Evolutionary conservation across 2,888 invertebrate genomes (phyloP), one percentile per base, ranked within the genome.

Genomic region (Chymomyza caudatula): DNA sequence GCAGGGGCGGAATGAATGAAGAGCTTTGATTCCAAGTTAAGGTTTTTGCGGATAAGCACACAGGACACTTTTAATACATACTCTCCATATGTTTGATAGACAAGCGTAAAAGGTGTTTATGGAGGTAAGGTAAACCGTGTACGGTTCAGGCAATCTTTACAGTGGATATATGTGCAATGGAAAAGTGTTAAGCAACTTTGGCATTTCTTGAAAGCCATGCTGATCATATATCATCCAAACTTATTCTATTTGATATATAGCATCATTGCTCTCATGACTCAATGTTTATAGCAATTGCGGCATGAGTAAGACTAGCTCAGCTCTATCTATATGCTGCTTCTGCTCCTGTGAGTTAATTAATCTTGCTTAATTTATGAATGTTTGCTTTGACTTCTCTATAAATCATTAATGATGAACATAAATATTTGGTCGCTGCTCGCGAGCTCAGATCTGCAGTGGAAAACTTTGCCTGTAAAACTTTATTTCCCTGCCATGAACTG

Each of bases 381-480:
- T 78, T 78, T 78, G 78, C 58, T 25, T 73, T 62, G 58, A 52
- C 71, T 67, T 47, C 63, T 66, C 74, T 63, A 78, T 78, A 76
- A 78, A 78, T 78, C 77, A 78, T 78, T 77, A 77, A 77, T 75
- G 77, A 71, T 73, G 75, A 77, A 77, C 75, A 77, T 77, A 77
- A 77, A 77, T 77, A 77, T 77, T 77, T 77, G 77, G 70, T 67
- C 55, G 71, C 71, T 65, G 17, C 51, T 17, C 20, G 67, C 71
- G 65, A 69, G 67, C 67, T 69, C 70, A 62, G 72, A 74, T 75
- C 77, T 72, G 68, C 51, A 25, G 6, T 0, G 56, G 51, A 63
- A 70, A 77, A 77, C 54, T 77, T 75, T 74, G 59, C 29, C 63
- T 59, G 70, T 56, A 23, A 19, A 44, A 60, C 56, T 53, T 62